A percentile compares a stretch with the other conserved stretches of the same genome.
Conservation (phyloP, 1,140 invertebrate genomes). For the Zaprionus tsacasi region DNA sequence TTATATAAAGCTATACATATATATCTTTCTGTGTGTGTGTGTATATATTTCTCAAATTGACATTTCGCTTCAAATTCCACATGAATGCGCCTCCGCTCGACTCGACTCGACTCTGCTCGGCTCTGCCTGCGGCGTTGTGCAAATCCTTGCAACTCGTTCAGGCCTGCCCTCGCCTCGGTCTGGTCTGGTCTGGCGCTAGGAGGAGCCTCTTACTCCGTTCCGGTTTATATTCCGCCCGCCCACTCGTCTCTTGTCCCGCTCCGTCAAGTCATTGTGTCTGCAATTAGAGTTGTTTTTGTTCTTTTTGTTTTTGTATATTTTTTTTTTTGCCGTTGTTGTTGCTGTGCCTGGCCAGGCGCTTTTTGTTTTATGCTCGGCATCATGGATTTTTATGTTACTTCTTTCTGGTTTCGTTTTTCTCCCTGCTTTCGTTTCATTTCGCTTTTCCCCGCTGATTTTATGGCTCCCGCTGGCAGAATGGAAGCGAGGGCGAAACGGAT, state of each 20-base stretch:
- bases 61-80: conserved; percentile 82
- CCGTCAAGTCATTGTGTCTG: conserved; percentile 76
- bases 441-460: conserved; percentile 73
- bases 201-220: conserved; percentile 52
- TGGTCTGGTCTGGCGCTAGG: conserved; percentile 12
- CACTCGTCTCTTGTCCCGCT: conserved; percentile 25
- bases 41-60: conserved; percentile 70
- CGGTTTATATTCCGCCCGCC: no score
- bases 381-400: conserved; percentile 81
- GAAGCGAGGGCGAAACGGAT: neutral
- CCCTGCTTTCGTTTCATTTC: conserved; percentile 47
- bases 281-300: conserved; percentile 81
- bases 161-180: neutral
- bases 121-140: conserved; percentile 71
- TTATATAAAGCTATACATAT: conserved; percentile 20
- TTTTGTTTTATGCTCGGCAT: conserved; percentile 80
- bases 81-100: conserved; percentile 70
- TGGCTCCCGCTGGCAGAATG: conserved; percentile 50
- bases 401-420: conserved; percentile 72
- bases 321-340: conserved; percentile 46
- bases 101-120: conserved; percentile 35
- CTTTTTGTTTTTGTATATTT: conserved; percentile 61
- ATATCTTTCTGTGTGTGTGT: conserved; percentile 22
- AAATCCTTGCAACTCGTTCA: conserved; percentile 82
- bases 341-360: conserved; percentile 70